phyloP scores from a whole-genome alignment of 1,140 invertebrate species.

The Trissolcus basalis region DNA sequence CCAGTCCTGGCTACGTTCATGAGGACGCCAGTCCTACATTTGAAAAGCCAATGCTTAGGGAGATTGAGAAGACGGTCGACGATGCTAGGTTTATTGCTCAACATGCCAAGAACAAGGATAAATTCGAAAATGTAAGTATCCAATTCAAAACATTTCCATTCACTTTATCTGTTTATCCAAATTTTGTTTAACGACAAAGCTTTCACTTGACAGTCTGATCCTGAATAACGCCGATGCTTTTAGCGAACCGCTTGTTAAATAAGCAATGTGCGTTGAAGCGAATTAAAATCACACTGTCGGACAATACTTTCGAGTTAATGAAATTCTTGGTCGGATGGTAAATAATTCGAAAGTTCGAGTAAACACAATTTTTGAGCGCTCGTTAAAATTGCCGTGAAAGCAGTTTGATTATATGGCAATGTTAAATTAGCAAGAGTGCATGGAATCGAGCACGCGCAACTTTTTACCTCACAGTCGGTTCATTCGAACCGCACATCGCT shows the following conservation, averaged over 20 bases:
- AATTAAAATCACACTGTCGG: not conserved
- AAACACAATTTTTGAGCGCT: not conserved
- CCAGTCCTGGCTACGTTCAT: conserved; percentile 76
- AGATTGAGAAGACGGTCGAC: conserved; percentile 91
- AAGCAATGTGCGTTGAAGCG: not conserved
- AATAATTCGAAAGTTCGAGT: not conserved
- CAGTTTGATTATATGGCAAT: not conserved
- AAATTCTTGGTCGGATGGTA: conserved; percentile 14
- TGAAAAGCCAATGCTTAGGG: conserved; percentile 83
- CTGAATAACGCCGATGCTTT: too few species aligned
- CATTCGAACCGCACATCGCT: not conserved
- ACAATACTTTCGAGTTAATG: conserved; percentile 14
- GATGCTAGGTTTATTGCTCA: conserved; percentile 95
- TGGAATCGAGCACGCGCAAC: too few species aligned
- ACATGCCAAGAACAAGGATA: conserved; percentile 95
- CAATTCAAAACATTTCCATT: not conserved
- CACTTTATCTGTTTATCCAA: not conserved
- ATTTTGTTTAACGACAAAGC: too few species aligned
- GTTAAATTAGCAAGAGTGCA: too few species aligned
- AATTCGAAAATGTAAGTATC: conserved; percentile 91
- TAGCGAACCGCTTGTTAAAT: conserved; percentile 1
- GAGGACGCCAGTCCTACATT: conserved; percentile 86
- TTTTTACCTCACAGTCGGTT: too few species aligned
- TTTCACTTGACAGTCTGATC: too few species aligned
- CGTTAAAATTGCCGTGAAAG: conserved; percentile 1